A percentile compares a stretch with the other conserved stretches of the same genome.
Evolutionary conservation across 1,140 invertebrate species (phyloP).

Genomic region (Drosophila dunni): DNA sequence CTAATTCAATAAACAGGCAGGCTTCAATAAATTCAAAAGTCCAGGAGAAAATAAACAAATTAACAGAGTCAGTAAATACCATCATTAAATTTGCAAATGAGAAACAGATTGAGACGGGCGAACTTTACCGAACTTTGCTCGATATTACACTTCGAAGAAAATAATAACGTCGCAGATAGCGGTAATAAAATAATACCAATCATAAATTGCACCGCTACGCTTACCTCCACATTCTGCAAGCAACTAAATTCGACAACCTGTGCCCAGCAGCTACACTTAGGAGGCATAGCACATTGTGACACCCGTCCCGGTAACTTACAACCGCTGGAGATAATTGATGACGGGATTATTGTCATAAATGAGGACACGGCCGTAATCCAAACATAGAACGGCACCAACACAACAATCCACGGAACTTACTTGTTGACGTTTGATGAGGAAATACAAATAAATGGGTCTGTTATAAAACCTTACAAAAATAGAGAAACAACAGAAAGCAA

Average conservation of each 20-base stretch:
- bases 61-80: no score
- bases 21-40: slow-evolving; percentile 9
- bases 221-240: slow-evolving; percentile 17
- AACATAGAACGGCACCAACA: background rate
- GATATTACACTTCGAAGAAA: slow-evolving; percentile 8
- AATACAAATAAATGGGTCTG: slow-evolving; percentile 6
- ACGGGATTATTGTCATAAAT: slow-evolving; percentile 11
- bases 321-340: background rate
- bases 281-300: slow-evolving; percentile 13
- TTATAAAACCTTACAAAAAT: no score
- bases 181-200: slow-evolving; percentile 1
- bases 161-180: background rate
- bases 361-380: background rate
- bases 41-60: slow-evolving; percentile 15
- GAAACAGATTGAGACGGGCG: slow-evolving; percentile 26
- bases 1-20: background rate
- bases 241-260: background rate
- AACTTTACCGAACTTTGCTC: slow-evolving; percentile 10
- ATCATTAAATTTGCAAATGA: background rate
- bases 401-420: slow-evolving; percentile 7
- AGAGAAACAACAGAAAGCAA: no score
- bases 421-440: slow-evolving; percentile 7
- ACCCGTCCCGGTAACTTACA: slow-evolving; percentile 4
- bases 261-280: slow-evolving; percentile 16
- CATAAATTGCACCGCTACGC: slow-evolving; percentile 4